Evolutionary conservation across 2,888 invertebrate genomes (phyloP).

Genomic region (Embidobia sp.): DNA sequence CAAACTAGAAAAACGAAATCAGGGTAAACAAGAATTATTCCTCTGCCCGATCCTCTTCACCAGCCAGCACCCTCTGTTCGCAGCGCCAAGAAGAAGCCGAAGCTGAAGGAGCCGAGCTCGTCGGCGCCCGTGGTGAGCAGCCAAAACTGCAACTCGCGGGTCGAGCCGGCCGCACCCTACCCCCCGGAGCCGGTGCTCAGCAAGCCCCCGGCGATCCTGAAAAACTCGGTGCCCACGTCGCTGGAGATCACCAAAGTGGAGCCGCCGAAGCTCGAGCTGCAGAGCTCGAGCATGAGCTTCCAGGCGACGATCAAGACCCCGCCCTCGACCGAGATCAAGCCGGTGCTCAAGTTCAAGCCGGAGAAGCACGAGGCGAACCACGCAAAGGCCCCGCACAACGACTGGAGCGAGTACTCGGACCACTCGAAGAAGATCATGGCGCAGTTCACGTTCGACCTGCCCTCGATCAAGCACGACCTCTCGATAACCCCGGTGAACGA

Average conservation of each 20-base stretch:
- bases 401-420: constrained; percentile 72
- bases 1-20: no score
- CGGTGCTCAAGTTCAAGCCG: constrained; percentile 65
- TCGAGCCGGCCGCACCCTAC: constrained; percentile 32
- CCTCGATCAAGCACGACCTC: constrained; percentile 73
- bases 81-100: constrained; percentile 77
- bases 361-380: constrained; percentile 69
- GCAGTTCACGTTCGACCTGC: constrained; percentile 73
- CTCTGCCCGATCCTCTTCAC: not conserved
- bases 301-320: constrained; percentile 54
- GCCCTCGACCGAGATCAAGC: constrained; percentile 15
- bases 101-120: constrained; percentile 71
- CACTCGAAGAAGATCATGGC: constrained; percentile 72
- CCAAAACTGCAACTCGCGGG: constrained; percentile 44
- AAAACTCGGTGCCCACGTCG: constrained; percentile 41
- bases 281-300: constrained; percentile 48
- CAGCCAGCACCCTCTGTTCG: constrained; percentile 66
- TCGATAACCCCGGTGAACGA: constrained; percentile 79
- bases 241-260: constrained; percentile 46
- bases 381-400: constrained; percentile 36
- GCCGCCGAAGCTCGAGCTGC: constrained; percentile 21
- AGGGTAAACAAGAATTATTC: constrained; percentile 29
- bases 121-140: constrained; percentile 19
- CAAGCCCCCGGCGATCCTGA: constrained; percentile 2
- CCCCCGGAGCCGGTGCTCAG: constrained; percentile 6